phyloP scores from a whole-genome alignment of 2,888 invertebrate genomes.

The Clitarchus hookeri region DNA sequence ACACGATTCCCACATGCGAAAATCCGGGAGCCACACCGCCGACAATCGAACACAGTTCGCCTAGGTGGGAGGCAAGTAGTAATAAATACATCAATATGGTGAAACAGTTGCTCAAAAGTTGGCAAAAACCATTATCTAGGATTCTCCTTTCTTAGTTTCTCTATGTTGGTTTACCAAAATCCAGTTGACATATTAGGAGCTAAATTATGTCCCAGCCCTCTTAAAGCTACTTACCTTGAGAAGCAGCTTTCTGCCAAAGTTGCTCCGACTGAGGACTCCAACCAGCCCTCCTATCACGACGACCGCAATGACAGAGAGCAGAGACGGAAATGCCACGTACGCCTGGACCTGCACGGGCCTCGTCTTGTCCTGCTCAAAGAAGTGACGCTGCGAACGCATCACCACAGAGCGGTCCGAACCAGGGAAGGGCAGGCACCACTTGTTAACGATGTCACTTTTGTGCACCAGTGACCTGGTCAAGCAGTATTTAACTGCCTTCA shows the following conservation, averaged over 20 bases:
- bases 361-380: slow-evolving; percentile 67
- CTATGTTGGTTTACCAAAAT: not conserved
- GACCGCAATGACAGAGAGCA: slow-evolving; percentile 58
- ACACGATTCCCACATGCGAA: too few species aligned
- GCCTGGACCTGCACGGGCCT: slow-evolving; percentile 80
- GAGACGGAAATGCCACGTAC: slow-evolving; percentile 67
- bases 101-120: too few species aligned
- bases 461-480: slow-evolving; percentile 59
- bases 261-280: slow-evolving; percentile 63
- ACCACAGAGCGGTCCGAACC: slow-evolving; percentile 84
- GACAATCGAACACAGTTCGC: too few species aligned
- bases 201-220: slow-evolving; percentile 24
- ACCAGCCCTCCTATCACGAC: slow-evolving; percentile 66
- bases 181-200: slow-evolving; percentile 10
- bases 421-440: slow-evolving; percentile 77
- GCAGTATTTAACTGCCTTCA: too few species aligned
- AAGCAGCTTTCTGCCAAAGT: slow-evolving; percentile 66
- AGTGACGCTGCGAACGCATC: slow-evolving; percentile 77
- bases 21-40: too few species aligned
- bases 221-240: slow-evolving; percentile 58
- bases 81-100: too few species aligned
- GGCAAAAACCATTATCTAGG: too few species aligned
- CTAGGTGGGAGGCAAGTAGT: too few species aligned
- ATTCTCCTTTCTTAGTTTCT: too few species aligned
- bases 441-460: slow-evolving; percentile 51